Percentiles rank a stretch among this genome's conserved stretches.
phyloP scores from a whole-genome alignment of 2,797 vertebrate genomes.

The Micropoecilia bifurca region DNA sequence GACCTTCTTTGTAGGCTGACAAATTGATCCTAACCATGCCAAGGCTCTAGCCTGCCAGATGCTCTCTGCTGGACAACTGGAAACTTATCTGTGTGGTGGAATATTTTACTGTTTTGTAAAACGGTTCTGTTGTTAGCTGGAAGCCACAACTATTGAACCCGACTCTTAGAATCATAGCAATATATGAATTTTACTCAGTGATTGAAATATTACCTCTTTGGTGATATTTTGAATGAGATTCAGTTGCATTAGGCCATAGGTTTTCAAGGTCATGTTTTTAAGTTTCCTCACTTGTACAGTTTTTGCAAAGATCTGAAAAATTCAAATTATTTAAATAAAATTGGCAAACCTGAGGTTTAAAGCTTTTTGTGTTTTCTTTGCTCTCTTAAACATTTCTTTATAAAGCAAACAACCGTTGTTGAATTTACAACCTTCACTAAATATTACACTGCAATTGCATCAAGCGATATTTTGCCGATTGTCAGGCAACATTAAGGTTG shows the following conservation, averaged over 20 bases:
- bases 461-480: background rate
- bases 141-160: background rate
- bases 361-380: background rate
- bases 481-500: background rate
- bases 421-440: background rate
- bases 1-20: background rate
- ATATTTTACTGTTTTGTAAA: background rate
- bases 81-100: background rate
- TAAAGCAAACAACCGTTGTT: background rate
- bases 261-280: background rate
- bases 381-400: background rate
- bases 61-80: background rate
- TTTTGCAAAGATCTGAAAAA: background rate
- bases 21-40: conserved; percentile 1
- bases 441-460: conserved; percentile 1
- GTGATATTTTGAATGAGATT: background rate
- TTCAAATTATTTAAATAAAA: background rate
- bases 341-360: background rate
- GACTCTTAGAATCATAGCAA: background rate
- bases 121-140: background rate
- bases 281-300: background rate
- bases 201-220: background rate
- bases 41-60: background rate
- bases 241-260: background rate
- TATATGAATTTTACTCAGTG: background rate